These are phyloP conservation scores for Anagrus nilaparvatae DNA, from an alignment of 1,140 invertebrate species.

Conservation along the genomic window DNA sequence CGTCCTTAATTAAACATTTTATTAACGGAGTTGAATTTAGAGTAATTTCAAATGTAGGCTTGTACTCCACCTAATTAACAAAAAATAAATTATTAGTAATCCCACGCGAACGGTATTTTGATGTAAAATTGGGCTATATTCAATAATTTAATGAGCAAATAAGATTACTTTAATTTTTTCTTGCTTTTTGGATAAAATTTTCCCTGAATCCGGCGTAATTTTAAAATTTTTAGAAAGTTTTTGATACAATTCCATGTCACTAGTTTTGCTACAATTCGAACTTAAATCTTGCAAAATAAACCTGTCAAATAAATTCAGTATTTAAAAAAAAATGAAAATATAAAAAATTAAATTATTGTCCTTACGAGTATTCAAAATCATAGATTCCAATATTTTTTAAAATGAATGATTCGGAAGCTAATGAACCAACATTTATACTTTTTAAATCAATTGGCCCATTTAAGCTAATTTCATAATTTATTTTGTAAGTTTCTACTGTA, in stretches of 20 bases:
- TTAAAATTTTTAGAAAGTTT: conserved; percentile 18
- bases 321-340: background rate
- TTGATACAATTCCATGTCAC: background rate
- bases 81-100: background rate
- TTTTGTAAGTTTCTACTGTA: conserved; percentile 29
- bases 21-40: conserved; percentile 23
- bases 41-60: conserved; percentile 22
- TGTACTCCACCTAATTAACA: conserved; percentile 21
- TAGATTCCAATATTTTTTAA: conserved; percentile 28
- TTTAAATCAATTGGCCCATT: conserved; percentile 29
- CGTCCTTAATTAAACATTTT: conserved; percentile 23
- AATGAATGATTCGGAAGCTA: conserved; percentile 13
- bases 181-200: conserved; percentile 17
- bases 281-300: too few relatives aligned
- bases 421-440: conserved; percentile 17
- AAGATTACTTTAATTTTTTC: conserved; percentile 16
- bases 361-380: conserved; percentile 22
- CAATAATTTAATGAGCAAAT: background rate
- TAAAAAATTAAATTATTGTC: background rate
- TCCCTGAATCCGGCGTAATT: conserved; percentile 19
- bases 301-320: background rate
- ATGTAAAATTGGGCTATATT: background rate
- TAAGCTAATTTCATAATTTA: conserved; percentile 22
- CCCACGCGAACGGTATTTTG: background rate
- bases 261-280: too few relatives aligned